A percentile compares a stretch with the other conserved stretches of the same genome.
Evolutionary conservation across 37 sponge, comb jelly and placozoan species (phyloP).

Genomic region (Theonella swinhoei): DNA sequence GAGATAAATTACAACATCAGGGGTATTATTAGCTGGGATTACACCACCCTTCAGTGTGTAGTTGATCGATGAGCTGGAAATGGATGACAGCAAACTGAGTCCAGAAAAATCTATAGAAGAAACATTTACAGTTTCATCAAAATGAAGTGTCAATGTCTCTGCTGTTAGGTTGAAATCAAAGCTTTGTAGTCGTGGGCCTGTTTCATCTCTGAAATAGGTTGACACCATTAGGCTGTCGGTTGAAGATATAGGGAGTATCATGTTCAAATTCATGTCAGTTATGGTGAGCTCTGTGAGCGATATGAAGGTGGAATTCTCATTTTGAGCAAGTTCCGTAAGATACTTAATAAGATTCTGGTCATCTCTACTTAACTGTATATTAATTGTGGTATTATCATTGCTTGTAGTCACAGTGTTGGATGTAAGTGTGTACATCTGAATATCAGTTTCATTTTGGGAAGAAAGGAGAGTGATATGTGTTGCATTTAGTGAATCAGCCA

Average conservation of each 20-base stretch:
- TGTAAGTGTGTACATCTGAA: constrained; percentile 38
- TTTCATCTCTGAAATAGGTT: constrained; percentile 54
- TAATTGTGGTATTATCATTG: constrained; percentile 51
- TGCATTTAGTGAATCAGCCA: constrained; percentile 60
- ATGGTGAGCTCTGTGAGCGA: constrained; percentile 41
- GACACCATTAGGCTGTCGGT: constrained; percentile 52
- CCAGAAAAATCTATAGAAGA: constrained; percentile 29
- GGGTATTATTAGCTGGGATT: constrained; percentile 41
- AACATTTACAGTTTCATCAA: constrained; percentile 87
- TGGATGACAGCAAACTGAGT: constrained; percentile 16
- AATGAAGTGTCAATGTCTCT: constrained; percentile 70
- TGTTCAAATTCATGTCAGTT: constrained; percentile 71
- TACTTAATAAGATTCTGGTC: constrained; percentile 82
- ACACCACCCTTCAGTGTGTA: constrained; percentile 47
- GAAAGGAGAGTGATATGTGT: constrained; percentile 67
- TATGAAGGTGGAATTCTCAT: constrained; percentile 51
- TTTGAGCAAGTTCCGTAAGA: constrained; percentile 68
- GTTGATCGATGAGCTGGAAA: constrained; percentile 7
- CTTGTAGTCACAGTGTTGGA: constrained; percentile 20
- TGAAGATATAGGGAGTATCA: constrained; percentile 34
- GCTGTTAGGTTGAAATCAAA: constrained; percentile 74
- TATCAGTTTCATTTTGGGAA: neutral
- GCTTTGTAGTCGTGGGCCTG: constrained; percentile 54
- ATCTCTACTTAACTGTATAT: constrained; percentile 55
- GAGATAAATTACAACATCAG: constrained; percentile 46